Evolutionary conservation across 2,888 invertebrate species (phyloP).

Genomic region (Pachycephus smyrnensis): DNA sequence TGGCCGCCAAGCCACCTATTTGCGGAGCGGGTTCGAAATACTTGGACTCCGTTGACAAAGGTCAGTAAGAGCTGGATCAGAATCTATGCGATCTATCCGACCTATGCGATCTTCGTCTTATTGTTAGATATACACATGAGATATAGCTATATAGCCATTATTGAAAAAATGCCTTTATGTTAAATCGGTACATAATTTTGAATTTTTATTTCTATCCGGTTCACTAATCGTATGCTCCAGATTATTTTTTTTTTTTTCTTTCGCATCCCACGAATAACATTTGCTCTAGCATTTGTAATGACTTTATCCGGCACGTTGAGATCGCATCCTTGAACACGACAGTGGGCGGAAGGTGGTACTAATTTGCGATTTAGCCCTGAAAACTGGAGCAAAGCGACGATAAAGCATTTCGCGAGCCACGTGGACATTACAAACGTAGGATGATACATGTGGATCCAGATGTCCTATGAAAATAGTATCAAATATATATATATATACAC

Average conservation of each 20-base stretch:
- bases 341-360: conserved; percentile 19
- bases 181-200: neutral
- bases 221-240: neutral
- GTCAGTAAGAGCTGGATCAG: neutral
- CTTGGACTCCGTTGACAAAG: conserved; percentile 1
- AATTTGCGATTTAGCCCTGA: conserved; percentile 29
- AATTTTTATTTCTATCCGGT: neutral
- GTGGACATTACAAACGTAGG: neutral
- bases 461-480: neutral
- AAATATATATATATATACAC: neutral
- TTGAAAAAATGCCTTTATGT: neutral
- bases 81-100: neutral
- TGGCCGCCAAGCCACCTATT: conserved; percentile 1
- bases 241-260: neutral
- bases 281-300: neutral
- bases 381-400: conserved; percentile 24
- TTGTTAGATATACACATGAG: neutral
- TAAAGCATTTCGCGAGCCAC: conserved; percentile 13
- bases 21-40: neutral
- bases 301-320: neutral
- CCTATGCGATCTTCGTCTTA: neutral
- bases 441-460: neutral
- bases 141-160: neutral
- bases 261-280: neutral
- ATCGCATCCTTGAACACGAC: neutral